phyloP scores from a whole-genome alignment of 2,797 vertebrate genomes.

The Diplodus puntazzo region DNA sequence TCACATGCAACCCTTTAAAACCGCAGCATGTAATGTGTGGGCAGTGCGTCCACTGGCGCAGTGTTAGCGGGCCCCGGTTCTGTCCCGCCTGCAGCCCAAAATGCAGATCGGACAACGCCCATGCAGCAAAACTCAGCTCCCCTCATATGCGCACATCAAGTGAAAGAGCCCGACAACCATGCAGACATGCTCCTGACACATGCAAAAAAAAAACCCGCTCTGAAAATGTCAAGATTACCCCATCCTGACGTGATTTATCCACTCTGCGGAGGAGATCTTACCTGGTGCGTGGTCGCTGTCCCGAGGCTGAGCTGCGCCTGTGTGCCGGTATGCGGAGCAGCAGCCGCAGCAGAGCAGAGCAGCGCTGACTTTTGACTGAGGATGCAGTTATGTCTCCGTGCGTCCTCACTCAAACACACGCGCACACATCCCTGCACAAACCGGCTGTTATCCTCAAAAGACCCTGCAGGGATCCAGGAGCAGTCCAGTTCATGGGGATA shows the following conservation, averaged over 20 bases:
- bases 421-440: not conserved
- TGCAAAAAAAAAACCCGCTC: not conserved
- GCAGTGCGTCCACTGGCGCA: not conserved
- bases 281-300: constrained; percentile 27
- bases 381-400: not conserved
- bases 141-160: constrained; percentile 14
- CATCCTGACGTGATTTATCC: not conserved
- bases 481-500: accelerated
- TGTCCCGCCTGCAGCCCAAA: constrained; percentile 37
- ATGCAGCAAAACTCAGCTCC: constrained; percentile 64
- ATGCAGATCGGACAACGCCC: constrained; percentile 75
- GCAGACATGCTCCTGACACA: not conserved
- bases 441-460: not conserved
- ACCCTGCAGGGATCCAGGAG: not conserved
- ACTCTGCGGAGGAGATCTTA: constrained; percentile 29
- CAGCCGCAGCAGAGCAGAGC: constrained; percentile 27
- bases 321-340: constrained; percentile 23
- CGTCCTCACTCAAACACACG: constrained; percentile 11
- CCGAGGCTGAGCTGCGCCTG: constrained; percentile 21
- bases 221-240: too few relatives aligned
- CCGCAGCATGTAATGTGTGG: not conserved
- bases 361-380: constrained; percentile 14
- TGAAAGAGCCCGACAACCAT: not conserved
- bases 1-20: not conserved
- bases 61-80: constrained; percentile 26